Conservation (phyloP, 2,113 vertebrate genomes). For the Emydura subglobosa region DNA sequence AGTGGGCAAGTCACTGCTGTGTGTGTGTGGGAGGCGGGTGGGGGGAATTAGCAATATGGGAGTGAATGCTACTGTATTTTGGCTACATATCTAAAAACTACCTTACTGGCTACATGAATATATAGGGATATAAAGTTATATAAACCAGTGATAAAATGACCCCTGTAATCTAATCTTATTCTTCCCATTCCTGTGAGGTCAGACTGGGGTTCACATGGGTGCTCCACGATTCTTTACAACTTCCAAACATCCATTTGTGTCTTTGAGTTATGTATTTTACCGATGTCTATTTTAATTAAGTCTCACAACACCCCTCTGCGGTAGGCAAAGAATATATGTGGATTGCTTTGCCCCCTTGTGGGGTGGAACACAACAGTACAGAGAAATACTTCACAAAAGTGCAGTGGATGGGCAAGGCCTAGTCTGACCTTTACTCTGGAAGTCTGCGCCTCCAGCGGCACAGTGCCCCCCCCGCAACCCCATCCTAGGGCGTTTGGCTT, state of each 20-base stretch:
- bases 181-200: accelerated
- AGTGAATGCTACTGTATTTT: slow-evolving; percentile 47
- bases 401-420: background rate
- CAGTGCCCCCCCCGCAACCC: background rate
- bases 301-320: background rate
- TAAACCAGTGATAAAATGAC: slow-evolving; percentile 39
- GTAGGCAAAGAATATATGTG: background rate
- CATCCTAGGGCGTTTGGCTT: background rate
- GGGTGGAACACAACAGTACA: background rate
- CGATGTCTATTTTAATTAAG: background rate
- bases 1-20: slow-evolving; percentile 1
- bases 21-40: slow-evolving; percentile 41
- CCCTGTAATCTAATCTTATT: slow-evolving; percentile 30
- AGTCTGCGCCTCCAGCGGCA: background rate
- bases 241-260: background rate
- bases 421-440: background rate
- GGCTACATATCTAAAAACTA: slow-evolving; percentile 40
- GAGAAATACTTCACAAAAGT: background rate
- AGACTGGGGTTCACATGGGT: accelerated
- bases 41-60: slow-evolving; percentile 47
- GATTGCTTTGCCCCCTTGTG: background rate
- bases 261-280: accelerated
- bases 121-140: background rate
- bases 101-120: background rate
- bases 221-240: accelerated